These are phyloP conservation scores for Tenebrosternarchus preto DNA, from an alignment of 2,113 vertebrate species.

Conservation along the genomic window DNA sequence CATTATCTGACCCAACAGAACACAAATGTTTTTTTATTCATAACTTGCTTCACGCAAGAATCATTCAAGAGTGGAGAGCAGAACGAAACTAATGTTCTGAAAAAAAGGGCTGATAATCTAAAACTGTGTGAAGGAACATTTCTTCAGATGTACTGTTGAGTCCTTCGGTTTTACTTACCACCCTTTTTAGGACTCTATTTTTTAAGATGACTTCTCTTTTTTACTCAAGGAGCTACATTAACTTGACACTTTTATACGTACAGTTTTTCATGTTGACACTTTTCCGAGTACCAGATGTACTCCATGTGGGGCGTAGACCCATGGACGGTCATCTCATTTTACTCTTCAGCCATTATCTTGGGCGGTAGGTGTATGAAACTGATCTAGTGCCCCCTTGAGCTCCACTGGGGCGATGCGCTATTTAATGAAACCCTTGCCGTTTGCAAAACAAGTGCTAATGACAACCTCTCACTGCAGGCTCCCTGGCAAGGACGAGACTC, in stretches of 20 bases:
- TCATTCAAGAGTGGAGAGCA: too few relatives aligned
- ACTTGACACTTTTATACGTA: too few relatives aligned
- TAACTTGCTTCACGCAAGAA: too few relatives aligned
- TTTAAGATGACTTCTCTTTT: neutral
- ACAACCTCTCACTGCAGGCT: conserved; percentile 5
- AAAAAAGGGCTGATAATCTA: too few relatives aligned
- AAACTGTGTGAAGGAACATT: neutral
- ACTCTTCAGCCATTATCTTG: neutral
- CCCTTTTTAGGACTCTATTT: neutral
- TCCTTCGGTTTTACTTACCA: neutral
- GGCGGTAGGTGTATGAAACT: neutral
- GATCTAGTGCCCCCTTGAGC: neutral
- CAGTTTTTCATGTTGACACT: neutral
- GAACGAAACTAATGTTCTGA: neutral
- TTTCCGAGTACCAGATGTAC: neutral
- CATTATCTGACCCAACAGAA: too few relatives aligned
- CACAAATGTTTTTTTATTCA: too few relatives aligned
- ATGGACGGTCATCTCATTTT: neutral
- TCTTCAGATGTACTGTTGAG: neutral
- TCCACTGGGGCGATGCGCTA: neutral
- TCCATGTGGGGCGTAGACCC: neutral
- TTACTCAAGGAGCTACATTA: too few relatives aligned
- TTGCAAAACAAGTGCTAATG: conserved; percentile 29
- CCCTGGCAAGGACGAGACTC: conserved; percentile 2
- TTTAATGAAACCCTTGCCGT: conserved; percentile 25